Evolutionary conservation across 2,797 vertebrate species (phyloP).

Genomic region (Cyclura pinguis): DNA sequence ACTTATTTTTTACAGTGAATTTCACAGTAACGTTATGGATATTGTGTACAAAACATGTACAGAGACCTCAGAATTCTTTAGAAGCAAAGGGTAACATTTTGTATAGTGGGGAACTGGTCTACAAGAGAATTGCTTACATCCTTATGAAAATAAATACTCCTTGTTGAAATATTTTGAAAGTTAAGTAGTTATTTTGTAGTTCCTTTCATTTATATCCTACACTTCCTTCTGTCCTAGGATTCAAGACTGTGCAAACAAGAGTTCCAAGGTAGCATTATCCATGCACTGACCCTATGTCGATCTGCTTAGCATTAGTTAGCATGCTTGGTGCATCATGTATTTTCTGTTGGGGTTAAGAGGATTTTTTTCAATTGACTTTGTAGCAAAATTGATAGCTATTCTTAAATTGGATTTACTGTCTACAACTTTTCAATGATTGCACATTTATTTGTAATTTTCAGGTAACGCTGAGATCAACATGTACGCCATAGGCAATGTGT

Average conservation of each 20-base stretch:
- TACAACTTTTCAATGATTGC: slow-evolving; percentile 6
- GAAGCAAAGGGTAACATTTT: neutral
- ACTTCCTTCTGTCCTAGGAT: too few species aligned
- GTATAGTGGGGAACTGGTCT: neutral
- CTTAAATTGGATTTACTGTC: neutral
- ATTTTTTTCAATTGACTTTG: slow-evolving; percentile 3
- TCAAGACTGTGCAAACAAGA: neutral
- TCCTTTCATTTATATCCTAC: neutral
- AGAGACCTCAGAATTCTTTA: neutral
- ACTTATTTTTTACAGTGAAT: slow-evolving; percentile 8
- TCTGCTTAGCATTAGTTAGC: neutral
- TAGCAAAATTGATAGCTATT: neutral
- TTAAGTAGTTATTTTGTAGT: neutral
- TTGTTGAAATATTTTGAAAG: neutral
- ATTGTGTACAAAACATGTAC: slow-evolving; percentile 22
- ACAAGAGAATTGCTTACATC: neutral
- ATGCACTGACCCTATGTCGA: neutral
- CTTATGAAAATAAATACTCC: neutral
- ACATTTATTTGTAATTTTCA: neutral
- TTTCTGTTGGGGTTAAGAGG: neutral
- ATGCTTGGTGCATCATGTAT: neutral
- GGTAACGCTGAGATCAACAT: neutral
- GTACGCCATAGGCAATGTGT: neutral
- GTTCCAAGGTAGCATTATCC: neutral
- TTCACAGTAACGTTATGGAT: neutral